phyloP scores from a whole-genome alignment of 2,888 invertebrate genomes.

The Nasonovia ribisnigri region DNA sequence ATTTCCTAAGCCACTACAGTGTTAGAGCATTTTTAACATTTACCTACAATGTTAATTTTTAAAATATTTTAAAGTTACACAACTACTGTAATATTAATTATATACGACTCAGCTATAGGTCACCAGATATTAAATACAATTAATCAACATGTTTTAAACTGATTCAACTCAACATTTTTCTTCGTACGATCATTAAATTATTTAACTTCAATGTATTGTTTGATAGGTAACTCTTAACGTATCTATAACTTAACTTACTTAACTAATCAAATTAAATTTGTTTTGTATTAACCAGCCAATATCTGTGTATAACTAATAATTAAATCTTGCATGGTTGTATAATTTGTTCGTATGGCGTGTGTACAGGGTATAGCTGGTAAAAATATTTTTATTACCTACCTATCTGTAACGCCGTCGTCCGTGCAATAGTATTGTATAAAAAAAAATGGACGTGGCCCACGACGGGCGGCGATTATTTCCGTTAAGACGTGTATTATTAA shows the following conservation, averaged over 20 bases:
- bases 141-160: not conserved
- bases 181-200: not conserved
- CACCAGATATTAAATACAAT: not conserved
- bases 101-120: too few relatives aligned
- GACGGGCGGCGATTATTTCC: not conserved
- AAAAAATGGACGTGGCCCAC: not conserved
- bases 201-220: not conserved
- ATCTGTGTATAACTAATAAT: not conserved
- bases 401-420: not conserved
- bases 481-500: not conserved
- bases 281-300: not conserved
- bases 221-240: not conserved
- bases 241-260: not conserved
- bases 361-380: not conserved
- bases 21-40: too few relatives aligned
- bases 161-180: not conserved
- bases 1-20: too few relatives aligned
- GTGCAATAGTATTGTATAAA: not conserved
- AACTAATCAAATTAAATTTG: not conserved
- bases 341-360: not conserved
- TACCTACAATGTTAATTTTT: too few relatives aligned
- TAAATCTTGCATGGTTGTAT: not conserved
- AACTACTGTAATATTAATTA: too few relatives aligned
- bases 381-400: not conserved
- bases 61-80: too few relatives aligned